These are phyloP conservation scores for Aptenodytes forsteri DNA, from an alignment of 2,113 vertebrate species.

Conservation along the genomic window DNA sequence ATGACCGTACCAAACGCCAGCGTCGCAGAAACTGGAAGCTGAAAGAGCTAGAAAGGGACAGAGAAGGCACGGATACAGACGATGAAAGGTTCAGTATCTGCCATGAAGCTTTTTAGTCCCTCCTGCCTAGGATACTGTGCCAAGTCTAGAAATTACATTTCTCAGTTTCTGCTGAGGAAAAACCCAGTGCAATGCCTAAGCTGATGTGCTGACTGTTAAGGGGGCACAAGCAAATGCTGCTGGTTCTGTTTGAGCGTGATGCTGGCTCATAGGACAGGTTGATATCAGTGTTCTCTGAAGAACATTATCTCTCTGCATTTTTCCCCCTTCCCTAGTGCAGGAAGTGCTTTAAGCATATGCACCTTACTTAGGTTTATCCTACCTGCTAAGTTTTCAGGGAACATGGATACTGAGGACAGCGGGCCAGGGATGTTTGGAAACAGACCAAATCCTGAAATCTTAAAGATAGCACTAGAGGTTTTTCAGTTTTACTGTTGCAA, in stretches of 20 bases:
- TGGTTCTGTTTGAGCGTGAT: not conserved
- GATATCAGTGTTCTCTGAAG: not conserved
- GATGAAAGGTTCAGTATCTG: constrained; percentile 85
- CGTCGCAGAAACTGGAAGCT: constrained; percentile 95
- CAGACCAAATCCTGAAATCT: not conserved
- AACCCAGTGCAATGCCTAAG: not conserved
- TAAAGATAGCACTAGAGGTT: not conserved
- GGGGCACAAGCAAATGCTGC: not conserved
- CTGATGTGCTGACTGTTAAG: not conserved
- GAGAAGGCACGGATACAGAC: constrained; percentile 83
- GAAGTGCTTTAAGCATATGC: not conserved
- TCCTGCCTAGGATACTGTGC: not conserved
- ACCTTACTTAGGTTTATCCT: not conserved
- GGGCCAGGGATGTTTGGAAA: accelerated
- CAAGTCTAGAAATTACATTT: not conserved
- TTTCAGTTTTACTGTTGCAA: not conserved
- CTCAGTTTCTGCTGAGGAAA: not conserved
- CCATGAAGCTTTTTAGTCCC: not conserved
- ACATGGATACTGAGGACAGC: not conserved
- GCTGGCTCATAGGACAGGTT: not conserved
- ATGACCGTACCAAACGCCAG: constrained; percentile 85
- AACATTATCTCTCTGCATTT: not conserved
- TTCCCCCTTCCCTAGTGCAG: not conserved
- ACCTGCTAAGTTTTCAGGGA: not conserved
- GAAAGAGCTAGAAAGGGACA: constrained; percentile 86